Percentiles rank a stretch among this genome's conserved stretches.
phyloP scores from a whole-genome alignment of 2,797 vertebrate genomes.

The Psittacula echo region DNA sequence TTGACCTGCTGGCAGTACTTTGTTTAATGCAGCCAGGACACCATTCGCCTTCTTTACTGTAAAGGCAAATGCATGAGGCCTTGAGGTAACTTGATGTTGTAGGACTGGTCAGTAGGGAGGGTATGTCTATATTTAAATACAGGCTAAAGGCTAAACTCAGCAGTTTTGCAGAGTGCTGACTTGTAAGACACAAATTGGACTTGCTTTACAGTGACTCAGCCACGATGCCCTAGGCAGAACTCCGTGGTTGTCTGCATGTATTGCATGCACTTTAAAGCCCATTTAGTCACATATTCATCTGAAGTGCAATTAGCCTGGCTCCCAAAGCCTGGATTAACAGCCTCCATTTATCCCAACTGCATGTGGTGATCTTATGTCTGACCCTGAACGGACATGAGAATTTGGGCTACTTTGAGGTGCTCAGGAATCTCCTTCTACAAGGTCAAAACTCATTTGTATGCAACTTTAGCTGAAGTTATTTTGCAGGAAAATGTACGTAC shows the following conservation, averaged over 20 bases:
- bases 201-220: neutral
- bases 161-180: neutral
- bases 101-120: neutral
- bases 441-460: neutral
- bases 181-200: neutral
- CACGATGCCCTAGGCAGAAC: neutral
- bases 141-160: neutral
- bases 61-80: neutral
- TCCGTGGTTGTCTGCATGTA: neutral
- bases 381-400: neutral
- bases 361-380: neutral
- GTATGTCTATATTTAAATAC: neutral
- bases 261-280: neutral
- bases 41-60: neutral
- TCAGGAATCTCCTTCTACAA: neutral
- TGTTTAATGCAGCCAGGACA: neutral
- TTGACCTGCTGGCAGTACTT: neutral
- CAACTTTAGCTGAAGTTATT: neutral
- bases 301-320: neutral
- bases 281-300: neutral
- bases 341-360: neutral
- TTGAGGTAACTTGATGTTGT: neutral
- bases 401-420: neutral
- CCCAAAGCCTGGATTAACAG: neutral
- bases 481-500: neutral